phyloP scores from a whole-genome alignment of 2,888 invertebrate species.

The Lepidochitona cinerea region DNA sequence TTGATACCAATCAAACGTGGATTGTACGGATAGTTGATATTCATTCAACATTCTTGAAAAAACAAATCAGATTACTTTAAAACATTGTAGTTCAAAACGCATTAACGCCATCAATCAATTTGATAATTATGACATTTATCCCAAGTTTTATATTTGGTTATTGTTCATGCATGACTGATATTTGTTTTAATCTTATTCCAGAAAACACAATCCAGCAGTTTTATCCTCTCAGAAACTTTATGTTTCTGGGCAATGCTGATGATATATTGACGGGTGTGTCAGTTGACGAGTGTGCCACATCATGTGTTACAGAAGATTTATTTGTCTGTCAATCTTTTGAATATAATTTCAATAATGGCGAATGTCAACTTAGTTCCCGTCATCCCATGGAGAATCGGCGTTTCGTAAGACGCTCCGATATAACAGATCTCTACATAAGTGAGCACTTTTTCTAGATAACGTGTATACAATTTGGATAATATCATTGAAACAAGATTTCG shows the following conservation, averaged over 20 bases:
- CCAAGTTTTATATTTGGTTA: too few species aligned
- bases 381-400: not conserved
- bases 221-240: not conserved
- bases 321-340: slow-evolving; percentile 4
- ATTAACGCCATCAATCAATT: too few species aligned
- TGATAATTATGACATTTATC: too few species aligned
- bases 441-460: not conserved
- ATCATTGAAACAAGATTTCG: too few species aligned
- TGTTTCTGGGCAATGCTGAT: not conserved
- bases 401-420: not conserved
- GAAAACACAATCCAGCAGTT: not conserved
- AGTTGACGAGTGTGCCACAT: not conserved
- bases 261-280: not conserved
- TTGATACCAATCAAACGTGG: too few species aligned
- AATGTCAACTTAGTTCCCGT: not conserved
- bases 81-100: too few species aligned
- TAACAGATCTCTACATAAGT: not conserved
- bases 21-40: too few species aligned
- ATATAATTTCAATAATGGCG: not conserved
- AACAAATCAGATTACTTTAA: too few species aligned
- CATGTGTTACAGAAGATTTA: not conserved
- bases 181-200: not conserved
- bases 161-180: not conserved
- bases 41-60: too few species aligned
- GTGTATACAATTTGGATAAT: not conserved